Conservation (phyloP, 2,797 vertebrate genomes). For the Ambastaia sidthimunki region DNA sequence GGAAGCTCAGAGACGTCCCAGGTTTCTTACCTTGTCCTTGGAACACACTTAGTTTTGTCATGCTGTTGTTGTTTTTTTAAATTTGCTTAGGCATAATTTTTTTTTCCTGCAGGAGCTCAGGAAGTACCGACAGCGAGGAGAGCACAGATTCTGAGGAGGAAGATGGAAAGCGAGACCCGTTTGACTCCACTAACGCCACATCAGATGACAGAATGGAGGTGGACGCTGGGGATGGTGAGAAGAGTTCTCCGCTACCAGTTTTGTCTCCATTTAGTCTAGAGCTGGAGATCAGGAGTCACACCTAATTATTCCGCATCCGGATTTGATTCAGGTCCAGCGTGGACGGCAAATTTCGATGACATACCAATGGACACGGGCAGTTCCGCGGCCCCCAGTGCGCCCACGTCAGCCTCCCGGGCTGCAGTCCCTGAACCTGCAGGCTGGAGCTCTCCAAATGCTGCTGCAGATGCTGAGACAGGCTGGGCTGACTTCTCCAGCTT, state of each 20-base stretch:
- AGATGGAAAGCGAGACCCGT: slow-evolving; percentile 89
- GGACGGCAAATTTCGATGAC: slow-evolving; percentile 95
- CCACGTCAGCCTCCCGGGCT: slow-evolving; percentile 67
- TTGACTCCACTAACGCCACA: slow-evolving; percentile 80
- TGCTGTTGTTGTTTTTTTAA: neutral
- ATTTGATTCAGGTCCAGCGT: slow-evolving; percentile 81
- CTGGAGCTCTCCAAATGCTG: slow-evolving; percentile 83
- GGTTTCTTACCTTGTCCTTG: slow-evolving; percentile 73
- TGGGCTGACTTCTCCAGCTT: slow-evolving; percentile 97
- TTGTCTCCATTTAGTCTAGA: neutral
- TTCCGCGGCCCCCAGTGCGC: slow-evolving; percentile 70
- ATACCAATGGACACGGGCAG: slow-evolving; percentile 94
- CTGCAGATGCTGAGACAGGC: slow-evolving; percentile 80
- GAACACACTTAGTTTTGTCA: neutral
- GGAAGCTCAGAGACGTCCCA: slow-evolving; percentile 90
- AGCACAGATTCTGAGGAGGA: slow-evolving; percentile 98
- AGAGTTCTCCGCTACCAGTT: neutral
- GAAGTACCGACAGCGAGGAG: slow-evolving; percentile 97
- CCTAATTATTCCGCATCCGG: neutral
- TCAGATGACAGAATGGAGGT: slow-evolving; percentile 96
- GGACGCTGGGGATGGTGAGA: slow-evolving; percentile 81
- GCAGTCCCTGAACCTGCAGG: slow-evolving; percentile 75
- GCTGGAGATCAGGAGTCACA: neutral
- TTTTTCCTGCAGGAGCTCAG: slow-evolving; percentile 82
- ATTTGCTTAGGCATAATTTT: neutral